Evolutionary conservation across 1,140 invertebrate species (phyloP).

Genomic region (Hyles vespertilio): DNA sequence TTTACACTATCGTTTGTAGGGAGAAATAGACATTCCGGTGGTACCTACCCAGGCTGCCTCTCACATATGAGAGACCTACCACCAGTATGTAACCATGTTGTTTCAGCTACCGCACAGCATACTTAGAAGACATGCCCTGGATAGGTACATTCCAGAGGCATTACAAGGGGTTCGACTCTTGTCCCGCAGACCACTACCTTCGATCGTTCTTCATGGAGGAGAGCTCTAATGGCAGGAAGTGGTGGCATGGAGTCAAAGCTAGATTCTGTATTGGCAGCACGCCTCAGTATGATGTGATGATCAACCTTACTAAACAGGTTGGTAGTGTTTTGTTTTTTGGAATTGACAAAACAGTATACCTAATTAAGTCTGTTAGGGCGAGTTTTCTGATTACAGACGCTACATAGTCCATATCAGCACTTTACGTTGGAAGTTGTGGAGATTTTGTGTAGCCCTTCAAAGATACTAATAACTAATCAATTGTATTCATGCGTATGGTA

Average conservation of each 20-base stretch:
- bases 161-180: conserved; percentile 87
- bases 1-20: no score
- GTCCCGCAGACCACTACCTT: conserved; percentile 94
- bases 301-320: conserved; percentile 79
- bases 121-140: conserved; percentile 90
- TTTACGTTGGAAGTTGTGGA: no score
- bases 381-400: no score
- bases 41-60: no score
- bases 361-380: no score
- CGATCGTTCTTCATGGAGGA: conserved; percentile 83
- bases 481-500: no score
- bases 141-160: conserved; percentile 93
- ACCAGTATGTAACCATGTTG: conserved; percentile 76
- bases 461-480: no score
- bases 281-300: conserved; percentile 82
- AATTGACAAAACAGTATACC: no score
- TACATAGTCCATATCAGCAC: no score
- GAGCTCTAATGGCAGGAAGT: conserved; percentile 62
- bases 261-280: conserved; percentile 84
- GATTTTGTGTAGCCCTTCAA: no score
- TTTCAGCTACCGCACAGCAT: conserved; percentile 83
- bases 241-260: conserved; percentile 55
- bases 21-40: no score
- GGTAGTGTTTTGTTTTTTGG: conserved; percentile 14
- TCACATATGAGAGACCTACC: no score